Base-by-base conservation (phyloP, 2,888 invertebrate species). In the Epistrophe grossulariae region DNA sequence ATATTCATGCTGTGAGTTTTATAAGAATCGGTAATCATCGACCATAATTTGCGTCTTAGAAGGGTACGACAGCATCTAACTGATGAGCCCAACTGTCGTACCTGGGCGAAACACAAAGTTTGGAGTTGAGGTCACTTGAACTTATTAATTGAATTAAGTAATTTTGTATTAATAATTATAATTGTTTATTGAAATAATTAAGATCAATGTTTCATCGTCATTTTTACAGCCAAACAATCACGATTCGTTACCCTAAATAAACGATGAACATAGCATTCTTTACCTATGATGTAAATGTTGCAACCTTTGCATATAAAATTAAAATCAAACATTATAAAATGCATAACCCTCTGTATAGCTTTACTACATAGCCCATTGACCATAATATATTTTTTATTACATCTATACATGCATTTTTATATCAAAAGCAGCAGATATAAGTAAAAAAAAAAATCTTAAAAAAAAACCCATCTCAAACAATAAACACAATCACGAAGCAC, bases 401-500 rank as follows among this genome's bases (percentile, higher is more conserved):
- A 19, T 8, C 8, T 1, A 8, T 24, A 19, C 62, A 77, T 43
- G 38, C 35, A 70, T 70, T 79, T 62, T 62, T 68, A 73, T 60
- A 79, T 43, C 43, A 64, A 31, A 50, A 28, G 4, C 50, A 40
- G 31, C 0, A 31, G 4, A 31, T 6, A 15, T 64, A 64, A 4
- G 40, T 24, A 45, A 73, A 48, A 52, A 55, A 45, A 73, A 48
- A 52, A 55, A 59, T 9, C 9, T 35, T 52, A 5, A 43, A 48
- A 40, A 40, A 38, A 52, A 55, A 57, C 40, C 35, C 48, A 64
- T 77, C 80, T 50, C 64, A 57, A 72, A 81, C 81, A 81, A 77
- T 78, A 78, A 68, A 81, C 64, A 70, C 74, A 81, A 73, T 81
- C 73, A 81, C 57, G 62, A 35, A 59, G 73, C 60, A 60, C 60